Conservation (phyloP, 2,797 vertebrate species). For the Leptatherina wallacei region DNA sequence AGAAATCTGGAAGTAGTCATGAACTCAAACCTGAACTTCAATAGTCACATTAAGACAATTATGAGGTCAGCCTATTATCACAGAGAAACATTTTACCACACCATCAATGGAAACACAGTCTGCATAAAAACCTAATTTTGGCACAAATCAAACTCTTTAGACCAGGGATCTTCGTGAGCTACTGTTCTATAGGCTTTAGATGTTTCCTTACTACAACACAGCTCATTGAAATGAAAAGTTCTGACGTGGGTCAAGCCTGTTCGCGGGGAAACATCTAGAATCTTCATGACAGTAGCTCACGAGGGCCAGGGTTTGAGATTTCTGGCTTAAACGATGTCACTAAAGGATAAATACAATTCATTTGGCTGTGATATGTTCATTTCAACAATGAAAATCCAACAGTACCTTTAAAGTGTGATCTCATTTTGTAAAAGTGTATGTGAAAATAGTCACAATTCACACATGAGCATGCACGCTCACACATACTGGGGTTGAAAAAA, state of each 20-base stretch:
- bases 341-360: not conserved
- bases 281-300: no score
- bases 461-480: constrained; percentile 53
- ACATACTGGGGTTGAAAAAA: constrained; percentile 17
- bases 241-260: no score
- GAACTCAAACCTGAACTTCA: no score
- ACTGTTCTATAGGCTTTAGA: no score
- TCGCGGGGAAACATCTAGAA: no score
- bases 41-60: no score
- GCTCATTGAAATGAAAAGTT: no score
- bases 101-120: not conserved
- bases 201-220: no score
- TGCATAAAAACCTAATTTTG: not conserved
- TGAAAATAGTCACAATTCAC: constrained; percentile 31
- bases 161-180: no score
- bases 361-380: constrained; percentile 27
- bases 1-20: no score
- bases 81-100: no score
- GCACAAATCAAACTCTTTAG: not conserved
- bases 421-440: constrained; percentile 26
- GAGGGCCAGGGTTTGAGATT: no score
- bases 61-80: not conserved
- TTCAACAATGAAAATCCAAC: constrained; percentile 44
- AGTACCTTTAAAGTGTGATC: constrained; percentile 60
- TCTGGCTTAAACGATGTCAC: not conserved